Evolutionary conservation across 2,113 vertebrate genomes (phyloP), one percentile per base, ranked within the genome.

Genomic region (Chaetops frenatus): DNA sequence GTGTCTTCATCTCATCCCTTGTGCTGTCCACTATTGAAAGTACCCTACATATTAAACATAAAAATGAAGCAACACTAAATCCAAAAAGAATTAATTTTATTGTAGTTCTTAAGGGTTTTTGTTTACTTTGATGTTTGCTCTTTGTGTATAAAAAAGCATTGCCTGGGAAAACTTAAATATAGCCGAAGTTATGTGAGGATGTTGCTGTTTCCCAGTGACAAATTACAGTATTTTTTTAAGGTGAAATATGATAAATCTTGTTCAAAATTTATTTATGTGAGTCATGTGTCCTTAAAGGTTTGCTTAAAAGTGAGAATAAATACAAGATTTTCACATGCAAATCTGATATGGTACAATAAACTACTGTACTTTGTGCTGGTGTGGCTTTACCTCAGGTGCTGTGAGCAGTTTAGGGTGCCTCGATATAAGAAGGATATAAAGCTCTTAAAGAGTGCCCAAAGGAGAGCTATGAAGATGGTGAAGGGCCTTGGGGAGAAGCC

Each of bases 251-350:
- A 27, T 56, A 69, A 88, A 81, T 77, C 8, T 15, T 61, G 4
- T 77, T 77, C 14, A 90, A 27, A 64, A 7, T 6, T 69, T 81
- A 28, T 67, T 76, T 71, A 22, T 7, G 0, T 14, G 29, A 53
- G 27, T 47, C 0, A 0, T 7, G 0, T 47, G 15, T 69, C 48
- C 42, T n/a, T n/a, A n/a, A n/a, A 17, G 2, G 1, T 88, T 91
- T 88, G 19, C 29, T 69, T 77, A 48, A 48, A 44, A 71, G 2
- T 81, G 19, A 10, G 15, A 29, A 7, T n/a, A 65, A 84, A 54
- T 47, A 15, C 1, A 60, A 65, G 36, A 42, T 36, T 78, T 76
- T 67, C 36, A 81, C 76, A 57, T 81, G 16, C 6, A 65, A 65
- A 83, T 35, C 36, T 61, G 16, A 21, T 12, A 19, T 5, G 14